phyloP scores from a whole-genome alignment of 2,888 invertebrate species.

The Ophion obscuratus region DNA sequence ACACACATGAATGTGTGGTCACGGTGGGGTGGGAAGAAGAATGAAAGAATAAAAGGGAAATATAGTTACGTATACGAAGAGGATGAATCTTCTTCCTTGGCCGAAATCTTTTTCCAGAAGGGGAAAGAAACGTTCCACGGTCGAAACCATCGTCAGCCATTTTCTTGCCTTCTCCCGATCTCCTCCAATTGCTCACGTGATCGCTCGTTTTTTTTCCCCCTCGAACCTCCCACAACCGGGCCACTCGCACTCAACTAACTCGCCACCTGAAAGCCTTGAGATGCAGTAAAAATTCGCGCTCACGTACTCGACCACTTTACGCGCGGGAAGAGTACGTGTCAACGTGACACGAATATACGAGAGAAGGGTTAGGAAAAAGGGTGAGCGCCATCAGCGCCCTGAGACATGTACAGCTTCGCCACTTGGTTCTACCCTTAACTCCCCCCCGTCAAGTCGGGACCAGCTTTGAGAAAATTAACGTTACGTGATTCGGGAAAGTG shows the following conservation, averaged over 20 bases:
- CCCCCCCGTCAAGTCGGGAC: neutral
- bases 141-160: slow-evolving; percentile 59
- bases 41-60: slow-evolving; percentile 42
- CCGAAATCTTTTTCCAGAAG: slow-evolving; percentile 47
- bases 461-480: slow-evolving; percentile 39
- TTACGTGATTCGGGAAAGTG: slow-evolving; percentile 40
- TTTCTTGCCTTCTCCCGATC: slow-evolving; percentile 44
- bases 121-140: slow-evolving; percentile 28
- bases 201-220: slow-evolving; percentile 14
- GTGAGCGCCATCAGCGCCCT: slow-evolving; percentile 29
- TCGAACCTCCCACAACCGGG: slow-evolving; percentile 5
- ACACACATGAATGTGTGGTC: neutral
- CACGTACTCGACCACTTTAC: slow-evolving; percentile 71
- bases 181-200: slow-evolving; percentile 37
- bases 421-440: slow-evolving; percentile 10
- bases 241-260: slow-evolving; percentile 40
- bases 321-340: slow-evolving; percentile 64
- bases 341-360: slow-evolving; percentile 68
- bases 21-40: slow-evolving; percentile 17
- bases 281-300: slow-evolving; percentile 70
- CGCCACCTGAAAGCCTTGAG: slow-evolving; percentile 64
- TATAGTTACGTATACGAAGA: slow-evolving; percentile 37
- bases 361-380: slow-evolving; percentile 33
- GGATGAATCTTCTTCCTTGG: slow-evolving; percentile 44
- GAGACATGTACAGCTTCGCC: slow-evolving; percentile 17